Evolutionary conservation across 2,797 vertebrate species (phyloP), one percentile per base, ranked within the genome.

Genomic region (Clarias platycephalus): DNA sequence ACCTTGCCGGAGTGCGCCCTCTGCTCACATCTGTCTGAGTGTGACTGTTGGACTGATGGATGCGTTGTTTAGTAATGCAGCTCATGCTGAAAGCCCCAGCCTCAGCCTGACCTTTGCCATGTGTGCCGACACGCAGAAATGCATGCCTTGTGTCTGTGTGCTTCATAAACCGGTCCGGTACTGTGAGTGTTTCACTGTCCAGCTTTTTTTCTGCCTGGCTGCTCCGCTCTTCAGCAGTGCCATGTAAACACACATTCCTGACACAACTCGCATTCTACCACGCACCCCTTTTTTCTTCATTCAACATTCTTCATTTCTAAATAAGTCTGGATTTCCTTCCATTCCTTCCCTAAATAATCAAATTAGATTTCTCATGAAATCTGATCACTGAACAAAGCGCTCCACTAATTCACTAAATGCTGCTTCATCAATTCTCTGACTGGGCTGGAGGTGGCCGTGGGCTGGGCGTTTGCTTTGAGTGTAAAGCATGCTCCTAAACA

Each of bases 1-100:
- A 87, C 86, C 86, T 83, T 86, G 90, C 86, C 86, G 88, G 89
- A 87, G 90, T 91, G 37, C 88, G 78, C 58, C 72, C 90, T 91
- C 89, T 85, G 83, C 82, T 91, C 90, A 85, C 89, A 66, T 86
- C 92, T 93, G 93, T 91, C 94, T 89, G 91, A 81, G 80, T 66
- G 63, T 81, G 84, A 53, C 92, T 90, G 90, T 90, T 92, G 88
- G 92, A 91, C 90, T 94, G 91, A 94, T 92, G 91, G 92, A 93
- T 91, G 88, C 88, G 31, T 89, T 93, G 92, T 93, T 93, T 94
- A 92, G 90, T 91, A 84, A 71, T 85, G 91, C 89, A 91, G 86
- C 84, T 94, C 93, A 89, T 92, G 93, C 93, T 90, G 88, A 94
- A 92, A 92, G 74, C 88, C 82, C 86, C 70, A 81, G 78, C 74